Evolutionary conservation across 1,140 invertebrate species (phyloP), one percentile per base, ranked within the genome.

Genomic region (Vanessa atalanta): DNA sequence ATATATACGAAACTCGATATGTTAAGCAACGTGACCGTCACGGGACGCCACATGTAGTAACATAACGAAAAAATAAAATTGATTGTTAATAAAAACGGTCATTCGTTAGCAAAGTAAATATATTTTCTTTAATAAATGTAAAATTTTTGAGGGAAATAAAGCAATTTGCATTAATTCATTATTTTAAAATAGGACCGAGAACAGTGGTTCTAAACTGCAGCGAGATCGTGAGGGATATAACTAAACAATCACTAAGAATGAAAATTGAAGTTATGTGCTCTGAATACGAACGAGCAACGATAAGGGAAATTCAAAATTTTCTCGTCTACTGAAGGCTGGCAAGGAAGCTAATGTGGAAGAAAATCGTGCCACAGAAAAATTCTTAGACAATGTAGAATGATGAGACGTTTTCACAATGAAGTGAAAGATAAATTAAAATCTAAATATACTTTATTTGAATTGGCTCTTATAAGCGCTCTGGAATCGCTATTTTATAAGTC

Each of bases 241-340:
- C 61, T 57, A 75, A 75, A 70, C 73, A 75, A 75, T 70, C 63
- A 48, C 68, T 75, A 75, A 75, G 60, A 75, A 70, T 12, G 47
- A 75, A 75, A 66, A 75, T 75, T 70, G 73, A 75, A 75, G 68
- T 43, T 50, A 70, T 75, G 68, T 68, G 64, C 26, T 53, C 50
- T 55, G 68, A 75, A 75, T 75, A 66, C 73, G 68, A 75, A 68
- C 37, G 68, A 60, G 51, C 47, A 70, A 66, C 63, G 61, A 75
- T 70, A 70, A 57, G 26, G 68, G 64, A 70, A 75, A 70, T 70
- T 75, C 66, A 61, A 75, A 75, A 75, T 75, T 75, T 70, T 60
- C 68, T 75, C 68, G 67, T 75, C 73, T 75, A 43, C 61, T 64
- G 31, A 75, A 75, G 55, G 67, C 63, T 20, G 67, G 53, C 50